These are phyloP conservation scores for Amblyopsis rosae DNA, from an alignment of 2,113 vertebrate genomes.

Conservation along the genomic window DNA sequence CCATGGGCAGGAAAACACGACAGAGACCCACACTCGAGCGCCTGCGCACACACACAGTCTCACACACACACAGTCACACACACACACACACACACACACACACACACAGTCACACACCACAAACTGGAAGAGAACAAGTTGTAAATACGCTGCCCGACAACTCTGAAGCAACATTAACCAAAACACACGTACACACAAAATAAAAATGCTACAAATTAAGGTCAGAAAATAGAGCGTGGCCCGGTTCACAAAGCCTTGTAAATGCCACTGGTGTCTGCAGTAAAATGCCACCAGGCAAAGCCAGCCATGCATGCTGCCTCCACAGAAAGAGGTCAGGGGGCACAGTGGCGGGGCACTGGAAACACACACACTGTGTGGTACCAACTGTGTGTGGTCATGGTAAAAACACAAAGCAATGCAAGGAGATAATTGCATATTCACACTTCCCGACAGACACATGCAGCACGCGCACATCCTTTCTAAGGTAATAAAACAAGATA, in stretches of 20 bases:
- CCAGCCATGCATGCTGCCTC: constrained; percentile 40
- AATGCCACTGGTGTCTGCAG: constrained; percentile 69
- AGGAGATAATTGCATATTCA: neutral
- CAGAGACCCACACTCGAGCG: constrained; percentile 40
- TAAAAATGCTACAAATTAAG: constrained; percentile 60
- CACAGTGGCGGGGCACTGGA: constrained; percentile 30
- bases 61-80: constrained; percentile 26
- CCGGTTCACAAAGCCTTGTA: constrained; percentile 50
- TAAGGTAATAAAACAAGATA: constrained; percentile 27
- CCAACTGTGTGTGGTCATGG: neutral
- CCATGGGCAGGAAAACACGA: constrained; percentile 55
- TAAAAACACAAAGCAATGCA: neutral
- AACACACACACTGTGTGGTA: constrained; percentile 3
- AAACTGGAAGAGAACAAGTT: neutral
- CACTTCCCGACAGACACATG: neutral
- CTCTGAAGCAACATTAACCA: neutral
- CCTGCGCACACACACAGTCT: neutral
- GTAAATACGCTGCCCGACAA: neutral
- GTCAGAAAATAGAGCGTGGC: constrained; percentile 64
- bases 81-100: constrained; percentile 23
- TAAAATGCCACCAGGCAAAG: constrained; percentile 69
- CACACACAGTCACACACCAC: constrained; percentile 1
- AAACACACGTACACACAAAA: constrained; percentile 19
- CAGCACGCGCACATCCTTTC: neutral
- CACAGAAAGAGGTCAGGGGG: constrained; percentile 28